Evolutionary conservation across 2,797 vertebrate genomes (phyloP).

Genomic region (Semotilus atromaculatus): DNA sequence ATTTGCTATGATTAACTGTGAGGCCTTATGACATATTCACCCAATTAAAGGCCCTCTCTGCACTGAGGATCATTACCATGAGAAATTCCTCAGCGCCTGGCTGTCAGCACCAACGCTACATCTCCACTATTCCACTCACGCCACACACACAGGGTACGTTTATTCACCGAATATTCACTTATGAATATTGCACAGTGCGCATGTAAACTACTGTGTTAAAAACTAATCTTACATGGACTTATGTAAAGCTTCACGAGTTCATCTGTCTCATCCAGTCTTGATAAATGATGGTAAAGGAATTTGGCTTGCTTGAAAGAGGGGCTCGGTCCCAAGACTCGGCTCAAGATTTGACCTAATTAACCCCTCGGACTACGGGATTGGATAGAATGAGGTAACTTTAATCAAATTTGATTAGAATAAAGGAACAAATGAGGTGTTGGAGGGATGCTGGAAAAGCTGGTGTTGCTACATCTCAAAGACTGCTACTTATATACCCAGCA

Average conservation of each 20-base stretch:
- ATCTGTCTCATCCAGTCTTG: not conserved
- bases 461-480: not conserved
- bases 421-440: not conserved
- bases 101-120: slow-evolving; percentile 58
- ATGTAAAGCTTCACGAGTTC: not conserved
- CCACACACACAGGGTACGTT: slow-evolving; percentile 7
- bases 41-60: slow-evolving; percentile 68
- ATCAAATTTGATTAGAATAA: not conserved
- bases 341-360: not conserved
- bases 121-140: slow-evolving; percentile 31
- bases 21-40: slow-evolving; percentile 60
- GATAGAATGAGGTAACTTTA: not conserved
- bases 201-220: not conserved
- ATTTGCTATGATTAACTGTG: slow-evolving; percentile 64
- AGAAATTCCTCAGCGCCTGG: slow-evolving; percentile 53
- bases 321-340: not conserved
- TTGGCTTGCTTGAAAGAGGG: not conserved
- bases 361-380: not conserved
- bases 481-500: not conserved
- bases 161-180: not conserved
- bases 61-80: slow-evolving; percentile 48
- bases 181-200: not conserved
- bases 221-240: not conserved
- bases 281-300: not conserved
- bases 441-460: not conserved